Evolutionary conservation across 1,140 invertebrate genomes (phyloP).

Genomic region (Drosophila repletoides): DNA sequence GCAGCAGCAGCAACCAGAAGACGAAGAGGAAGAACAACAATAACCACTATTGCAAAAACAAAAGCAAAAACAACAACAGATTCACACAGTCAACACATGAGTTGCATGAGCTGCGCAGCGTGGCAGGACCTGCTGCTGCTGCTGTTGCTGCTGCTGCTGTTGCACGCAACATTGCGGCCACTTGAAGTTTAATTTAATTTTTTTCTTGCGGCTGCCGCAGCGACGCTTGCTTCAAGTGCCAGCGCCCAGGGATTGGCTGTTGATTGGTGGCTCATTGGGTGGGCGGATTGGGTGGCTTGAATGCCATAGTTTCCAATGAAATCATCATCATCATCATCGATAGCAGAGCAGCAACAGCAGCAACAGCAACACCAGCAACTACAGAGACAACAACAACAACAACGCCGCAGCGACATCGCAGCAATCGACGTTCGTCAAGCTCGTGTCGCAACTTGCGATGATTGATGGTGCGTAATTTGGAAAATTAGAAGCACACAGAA

Average conservation of each 20-base stretch:
- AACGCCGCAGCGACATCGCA: slow-evolving; percentile 34
- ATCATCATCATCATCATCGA: slow-evolving; percentile 57
- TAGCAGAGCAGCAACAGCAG: slow-evolving; percentile 16
- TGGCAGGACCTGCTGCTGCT: slow-evolving; percentile 1
- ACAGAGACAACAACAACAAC: not conserved
- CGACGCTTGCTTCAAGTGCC: slow-evolving; percentile 63
- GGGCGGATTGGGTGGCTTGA: slow-evolving; percentile 17
- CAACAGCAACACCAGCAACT: slow-evolving; percentile 27
- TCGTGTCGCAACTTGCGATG: slow-evolving; percentile 66
- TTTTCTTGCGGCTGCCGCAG: slow-evolving; percentile 66
- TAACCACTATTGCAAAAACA: slow-evolving; percentile 26
- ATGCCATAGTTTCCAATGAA: slow-evolving; percentile 54
- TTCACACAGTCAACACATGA: slow-evolving; percentile 36
- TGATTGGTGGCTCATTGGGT: slow-evolving; percentile 34
- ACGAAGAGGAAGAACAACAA: slow-evolving; percentile 5
- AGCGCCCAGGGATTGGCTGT: slow-evolving; percentile 66
- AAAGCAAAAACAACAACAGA: slow-evolving; percentile 18
- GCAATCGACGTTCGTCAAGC: slow-evolving; percentile 71
- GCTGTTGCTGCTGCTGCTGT: not conserved
- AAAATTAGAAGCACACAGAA: slow-evolving; percentile 72
- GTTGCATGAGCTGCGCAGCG: slow-evolving; percentile 23
- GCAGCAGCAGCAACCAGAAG: not conserved
- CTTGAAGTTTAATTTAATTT: slow-evolving; percentile 78
- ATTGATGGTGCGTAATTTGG: slow-evolving; percentile 81
- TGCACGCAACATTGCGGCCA: slow-evolving; percentile 60